phyloP scores from a whole-genome alignment of 2,113 vertebrate species.

The Grus americana region DNA sequence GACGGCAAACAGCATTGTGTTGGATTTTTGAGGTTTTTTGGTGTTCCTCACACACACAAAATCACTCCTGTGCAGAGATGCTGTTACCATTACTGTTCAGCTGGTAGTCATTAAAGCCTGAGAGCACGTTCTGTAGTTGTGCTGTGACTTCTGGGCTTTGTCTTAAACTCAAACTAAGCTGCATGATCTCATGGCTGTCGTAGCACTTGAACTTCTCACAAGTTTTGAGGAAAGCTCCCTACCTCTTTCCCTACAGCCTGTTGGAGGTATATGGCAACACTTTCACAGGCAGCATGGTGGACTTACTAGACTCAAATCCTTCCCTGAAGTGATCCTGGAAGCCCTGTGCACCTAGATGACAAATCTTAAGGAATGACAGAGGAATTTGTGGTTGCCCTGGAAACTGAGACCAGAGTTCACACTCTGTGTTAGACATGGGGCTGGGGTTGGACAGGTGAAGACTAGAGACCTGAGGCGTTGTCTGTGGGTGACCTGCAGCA shows the following conservation, averaged over 20 bases:
- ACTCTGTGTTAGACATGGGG: neutral
- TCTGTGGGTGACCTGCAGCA: neutral
- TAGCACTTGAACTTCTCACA: neutral
- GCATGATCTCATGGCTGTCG: neutral
- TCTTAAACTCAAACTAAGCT: neutral
- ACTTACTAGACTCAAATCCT: neutral
- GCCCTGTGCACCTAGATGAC: neutral
- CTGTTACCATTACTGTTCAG: neutral
- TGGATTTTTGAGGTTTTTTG: neutral
- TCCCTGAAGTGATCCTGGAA: neutral
- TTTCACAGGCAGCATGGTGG: neutral
- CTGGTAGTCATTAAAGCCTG: neutral
- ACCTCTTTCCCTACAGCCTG: neutral
- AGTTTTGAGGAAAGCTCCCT: neutral
- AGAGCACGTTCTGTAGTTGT: neutral
- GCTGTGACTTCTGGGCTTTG: neutral
- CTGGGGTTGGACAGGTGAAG: neutral
- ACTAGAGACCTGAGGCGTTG: neutral
- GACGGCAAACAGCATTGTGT: neutral
- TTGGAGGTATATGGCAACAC: neutral
- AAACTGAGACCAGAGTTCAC: slow-evolving; percentile 10
- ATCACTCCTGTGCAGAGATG: neutral
- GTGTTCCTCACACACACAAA: neutral
- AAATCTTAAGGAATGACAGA: neutral
- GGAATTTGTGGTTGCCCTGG: slow-evolving; percentile 15